Base-by-base conservation (phyloP, 2,888 invertebrate species). In the Tortrix viridana region DNA sequence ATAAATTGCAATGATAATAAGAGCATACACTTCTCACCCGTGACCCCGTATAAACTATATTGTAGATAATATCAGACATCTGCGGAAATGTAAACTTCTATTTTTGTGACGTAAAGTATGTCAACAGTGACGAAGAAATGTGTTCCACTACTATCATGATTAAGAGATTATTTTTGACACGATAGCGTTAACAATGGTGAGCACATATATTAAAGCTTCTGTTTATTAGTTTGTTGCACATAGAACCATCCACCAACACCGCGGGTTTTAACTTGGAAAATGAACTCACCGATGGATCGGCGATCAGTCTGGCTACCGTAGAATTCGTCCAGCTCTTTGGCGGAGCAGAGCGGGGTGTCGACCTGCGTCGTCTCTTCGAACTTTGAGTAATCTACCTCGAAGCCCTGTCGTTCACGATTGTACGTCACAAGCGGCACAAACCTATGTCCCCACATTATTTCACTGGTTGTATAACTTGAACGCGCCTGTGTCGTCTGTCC, bases 381-480 rank as follows among this genome's bases (percentile, higher is more conserved):
- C 77, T 95, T 94, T 14, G 95, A 95, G 80, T 97, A 97, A 84
- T 97, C 96, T 62, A 96, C 96, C 74, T 95, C 94, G 79, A 95
- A 96, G 12, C 95, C 95, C 67, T 95, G 95, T 26, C 94, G 92
- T 69, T 96, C 95, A 76, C 96, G 95, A 70, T 95, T 95, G 76
- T 96, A 96, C 60, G 93, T 89, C 68, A 97, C 95, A 77, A 97
- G 89, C 16, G 95, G 94, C 74, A 95, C 94, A 84, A 96, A 97
- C 71, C 95, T 93, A 79, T 96, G 95, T 44, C 96, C 96, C 96
- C 96, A 97, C 70, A 96, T 92, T 67, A 97, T 94, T 86, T 97
- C 96, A 81, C 94, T 94, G 0, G 96, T 95, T 52, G 96, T 92
- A 76, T 96, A 97, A 76, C 96, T 96, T 14, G 96, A 95, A 48